phyloP scores from a whole-genome alignment of 2,888 invertebrate genomes.

The Lottia gigantea region DNA sequence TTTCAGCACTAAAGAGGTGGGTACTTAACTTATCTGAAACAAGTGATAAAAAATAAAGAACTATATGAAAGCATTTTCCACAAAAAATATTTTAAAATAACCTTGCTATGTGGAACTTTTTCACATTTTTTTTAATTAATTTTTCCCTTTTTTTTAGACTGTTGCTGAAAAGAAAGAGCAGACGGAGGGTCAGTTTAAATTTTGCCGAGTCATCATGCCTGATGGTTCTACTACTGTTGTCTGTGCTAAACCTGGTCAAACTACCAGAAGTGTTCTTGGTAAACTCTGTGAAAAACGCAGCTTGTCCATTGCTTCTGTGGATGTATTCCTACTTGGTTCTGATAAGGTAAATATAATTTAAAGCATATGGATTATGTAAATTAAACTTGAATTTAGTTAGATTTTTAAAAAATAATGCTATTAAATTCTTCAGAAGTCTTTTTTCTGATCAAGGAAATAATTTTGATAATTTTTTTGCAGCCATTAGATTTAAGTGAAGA shows the following conservation, averaged over 20 bases:
- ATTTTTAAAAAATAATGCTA: no score
- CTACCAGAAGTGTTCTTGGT: constrained; percentile 82
- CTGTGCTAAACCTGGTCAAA: constrained; percentile 80
- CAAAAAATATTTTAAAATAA: no score
- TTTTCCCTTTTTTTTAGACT: background rate
- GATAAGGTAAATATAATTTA: constrained; percentile 64
- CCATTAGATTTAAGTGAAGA: constrained; percentile 79
- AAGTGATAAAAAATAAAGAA: no score
- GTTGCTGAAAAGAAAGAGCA: constrained; percentile 18
- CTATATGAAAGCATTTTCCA: no score
- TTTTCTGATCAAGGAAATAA: no score
- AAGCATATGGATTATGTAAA: background rate
- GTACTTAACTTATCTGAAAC: background rate
- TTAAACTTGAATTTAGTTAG: no score
- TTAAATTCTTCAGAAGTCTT: no score
- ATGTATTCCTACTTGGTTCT: constrained; percentile 75
- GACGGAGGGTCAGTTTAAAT: constrained; percentile 34
- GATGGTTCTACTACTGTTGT: constrained; percentile 94
- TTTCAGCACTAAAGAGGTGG: constrained; percentile 34
- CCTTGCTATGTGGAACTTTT: no score
- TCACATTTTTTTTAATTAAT: no score
- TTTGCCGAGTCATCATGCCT: constrained; percentile 79
- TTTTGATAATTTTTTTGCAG: constrained; percentile 68
- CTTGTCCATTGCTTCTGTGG: constrained; percentile 82
- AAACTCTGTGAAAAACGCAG: constrained; percentile 86